Base-by-base conservation (phyloP, 1,140 invertebrate genomes). In the Bacillus rossius region DNA sequence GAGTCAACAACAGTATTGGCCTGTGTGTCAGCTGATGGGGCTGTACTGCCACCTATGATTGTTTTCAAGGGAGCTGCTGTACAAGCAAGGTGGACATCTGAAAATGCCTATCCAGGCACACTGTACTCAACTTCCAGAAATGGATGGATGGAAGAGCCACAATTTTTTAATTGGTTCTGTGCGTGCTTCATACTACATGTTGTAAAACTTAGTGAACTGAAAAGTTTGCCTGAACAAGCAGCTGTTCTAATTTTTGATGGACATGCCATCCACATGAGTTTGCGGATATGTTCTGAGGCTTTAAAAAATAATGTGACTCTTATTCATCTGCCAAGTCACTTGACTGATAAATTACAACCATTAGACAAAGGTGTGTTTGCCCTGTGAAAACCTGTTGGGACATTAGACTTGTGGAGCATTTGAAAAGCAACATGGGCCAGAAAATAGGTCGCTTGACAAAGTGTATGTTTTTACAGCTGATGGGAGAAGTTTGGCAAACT, bases 71-170 rank as follows among this genome's bases (percentile, higher is more conserved):
- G 66, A 20, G 38, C 25, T 52, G 61, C 55, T 41, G 64, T 69
- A 45, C 69, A 71, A 61, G 49, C 67, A 8, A 42, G 66, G 20
- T 73, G 69, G 70, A 61, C 50, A 50, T 65, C 65, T 16, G 19
- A 63, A 22, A 59, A 64, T 17, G 54, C 59, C 19, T 68, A 63
- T 59, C 64, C 68, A 22, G 67, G 65, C 58, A 71, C 69, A 8
- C 45, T 62, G 19, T 69, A 73, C 59, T 55, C 64, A 14, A 59
- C 64, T 25, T 65, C 66, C 1, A 59, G 57, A 38, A 72, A 73
- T 61, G 70, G 65, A 17, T 73, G 62, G 62, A 73, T 73, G 67
- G 64, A 67, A 53, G 64, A 64, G 56, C 52, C 29, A 34, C 29
- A 34, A 8, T 73, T 72, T 66, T 65, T 19, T 23, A 41, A 55